Percentiles rank a stretch among this genome's conserved stretches.
Evolutionary conservation across 2,797 vertebrate species (phyloP).

Genomic region (Muscicapa striata): DNA sequence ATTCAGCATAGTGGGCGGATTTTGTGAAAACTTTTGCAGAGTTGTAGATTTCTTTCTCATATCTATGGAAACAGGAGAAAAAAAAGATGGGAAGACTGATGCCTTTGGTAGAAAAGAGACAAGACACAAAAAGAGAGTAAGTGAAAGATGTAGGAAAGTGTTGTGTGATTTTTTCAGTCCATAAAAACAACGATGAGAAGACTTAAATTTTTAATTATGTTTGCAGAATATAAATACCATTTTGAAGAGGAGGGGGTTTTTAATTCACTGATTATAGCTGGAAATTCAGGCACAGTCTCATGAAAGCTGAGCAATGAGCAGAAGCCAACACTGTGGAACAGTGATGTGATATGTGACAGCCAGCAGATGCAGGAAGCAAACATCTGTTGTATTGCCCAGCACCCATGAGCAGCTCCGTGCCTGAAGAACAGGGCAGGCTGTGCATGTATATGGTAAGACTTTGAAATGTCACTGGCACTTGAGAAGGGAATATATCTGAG

Average conservation of each 20-base stretch:
- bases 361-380: neutral
- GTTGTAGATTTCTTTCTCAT: neutral
- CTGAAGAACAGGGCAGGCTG: neutral
- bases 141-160: neutral
- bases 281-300: neutral
- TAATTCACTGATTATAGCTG: neutral
- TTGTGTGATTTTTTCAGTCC: neutral
- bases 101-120: neutral
- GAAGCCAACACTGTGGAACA: neutral
- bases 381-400: neutral
- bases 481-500: neutral
- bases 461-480: neutral
- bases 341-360: neutral
- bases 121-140: neutral
- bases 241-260: neutral
- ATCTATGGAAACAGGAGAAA: neutral
- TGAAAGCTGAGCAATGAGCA: neutral
- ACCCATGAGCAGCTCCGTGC: neutral
- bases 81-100: neutral
- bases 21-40: neutral
- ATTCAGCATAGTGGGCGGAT: neutral
- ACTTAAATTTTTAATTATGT: neutral
- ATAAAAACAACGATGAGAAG: neutral
- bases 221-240: neutral
- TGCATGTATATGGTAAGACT: neutral